Evolutionary conservation across 2,888 invertebrate genomes (phyloP).

Genomic region (Acrocera orbiculus): DNA sequence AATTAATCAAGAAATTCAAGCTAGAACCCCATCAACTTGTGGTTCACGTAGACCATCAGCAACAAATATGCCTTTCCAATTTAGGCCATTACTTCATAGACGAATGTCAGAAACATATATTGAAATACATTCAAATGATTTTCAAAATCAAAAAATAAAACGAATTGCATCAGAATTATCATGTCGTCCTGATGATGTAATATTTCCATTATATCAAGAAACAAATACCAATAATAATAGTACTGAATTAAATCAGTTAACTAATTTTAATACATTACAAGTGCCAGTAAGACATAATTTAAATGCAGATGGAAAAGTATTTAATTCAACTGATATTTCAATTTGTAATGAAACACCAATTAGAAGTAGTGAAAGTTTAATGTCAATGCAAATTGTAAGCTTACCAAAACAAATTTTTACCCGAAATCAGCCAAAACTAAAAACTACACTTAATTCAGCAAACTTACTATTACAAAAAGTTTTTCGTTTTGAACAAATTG

Average conservation of each 20-base stretch:
- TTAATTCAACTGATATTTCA: slow-evolving; percentile 16
- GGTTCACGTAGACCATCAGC: slow-evolving; percentile 56
- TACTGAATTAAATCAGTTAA: slow-evolving; percentile 39
- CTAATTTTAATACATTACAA: slow-evolving; percentile 52
- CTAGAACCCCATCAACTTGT: slow-evolving; percentile 59
- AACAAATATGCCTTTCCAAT: slow-evolving; percentile 37
- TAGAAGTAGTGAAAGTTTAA: slow-evolving; percentile 5
- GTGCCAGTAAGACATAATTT: slow-evolving; percentile 32
- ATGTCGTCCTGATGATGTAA: slow-evolving; percentile 32
- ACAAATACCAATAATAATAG: slow-evolving; percentile 13
- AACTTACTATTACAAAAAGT: slow-evolving; percentile 32
- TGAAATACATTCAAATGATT: slow-evolving; percentile 26
- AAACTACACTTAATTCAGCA: slow-evolving; percentile 6
- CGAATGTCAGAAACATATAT: slow-evolving; percentile 39
- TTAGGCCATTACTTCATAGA: slow-evolving; percentile 35
- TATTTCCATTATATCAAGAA: slow-evolving; percentile 19
- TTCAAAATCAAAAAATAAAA: slow-evolving; percentile 23
- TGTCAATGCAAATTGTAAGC: background rate
- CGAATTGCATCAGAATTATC: slow-evolving; percentile 34
- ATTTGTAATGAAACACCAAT: slow-evolving; percentile 11
- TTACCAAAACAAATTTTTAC: background rate
- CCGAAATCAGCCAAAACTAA: background rate
- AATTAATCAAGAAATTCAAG: slow-evolving; percentile 63
- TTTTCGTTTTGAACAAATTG: slow-evolving; percentile 33
- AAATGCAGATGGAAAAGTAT: slow-evolving; percentile 25